Conservation (phyloP, 2,888 invertebrate genomes). For the Cephus rjabovi region DNA sequence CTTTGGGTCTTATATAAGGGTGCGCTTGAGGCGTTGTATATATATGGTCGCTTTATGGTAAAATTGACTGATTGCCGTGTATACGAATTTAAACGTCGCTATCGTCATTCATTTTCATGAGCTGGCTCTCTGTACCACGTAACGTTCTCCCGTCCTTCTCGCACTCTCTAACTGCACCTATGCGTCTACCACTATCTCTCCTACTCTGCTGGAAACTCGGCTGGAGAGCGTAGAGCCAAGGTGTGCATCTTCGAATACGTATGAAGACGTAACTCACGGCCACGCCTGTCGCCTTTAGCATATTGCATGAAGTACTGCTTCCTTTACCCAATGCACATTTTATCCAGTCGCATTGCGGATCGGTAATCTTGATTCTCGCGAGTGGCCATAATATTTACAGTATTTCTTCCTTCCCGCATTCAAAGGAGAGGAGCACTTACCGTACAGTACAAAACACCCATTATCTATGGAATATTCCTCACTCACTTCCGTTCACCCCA, state of each 20-base stretch:
- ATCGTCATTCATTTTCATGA: slow-evolving; percentile 5
- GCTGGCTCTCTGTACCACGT: not conserved
- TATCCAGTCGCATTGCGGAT: slow-evolving; percentile 31
- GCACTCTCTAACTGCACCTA: not conserved
- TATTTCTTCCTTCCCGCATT: slow-evolving; percentile 14
- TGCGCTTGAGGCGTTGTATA: not conserved
- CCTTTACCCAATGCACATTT: slow-evolving; percentile 23
- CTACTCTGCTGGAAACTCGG: not conserved
- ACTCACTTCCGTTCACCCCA: not conserved
- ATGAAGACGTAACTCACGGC: slow-evolving; percentile 53
- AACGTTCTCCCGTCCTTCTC: not conserved
- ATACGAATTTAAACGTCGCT: not conserved
- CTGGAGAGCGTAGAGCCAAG: not conserved
- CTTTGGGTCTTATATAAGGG: not conserved
- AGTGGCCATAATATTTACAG: slow-evolving; percentile 36
- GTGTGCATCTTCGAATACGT: not conserved
- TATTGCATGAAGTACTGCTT: slow-evolving; percentile 38
- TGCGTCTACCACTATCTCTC: slow-evolving; percentile 11
- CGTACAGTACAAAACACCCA: not conserved
- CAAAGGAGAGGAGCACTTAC: not conserved
- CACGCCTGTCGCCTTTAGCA: slow-evolving; percentile 48
- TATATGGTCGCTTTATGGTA: not conserved
- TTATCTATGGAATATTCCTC: not conserved
- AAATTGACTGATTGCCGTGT: not conserved
- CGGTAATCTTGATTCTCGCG: slow-evolving; percentile 32